These are phyloP conservation scores for Forbesichthys agassizii DNA, from an alignment of 2,113 vertebrate genomes.

Conservation along the genomic window DNA sequence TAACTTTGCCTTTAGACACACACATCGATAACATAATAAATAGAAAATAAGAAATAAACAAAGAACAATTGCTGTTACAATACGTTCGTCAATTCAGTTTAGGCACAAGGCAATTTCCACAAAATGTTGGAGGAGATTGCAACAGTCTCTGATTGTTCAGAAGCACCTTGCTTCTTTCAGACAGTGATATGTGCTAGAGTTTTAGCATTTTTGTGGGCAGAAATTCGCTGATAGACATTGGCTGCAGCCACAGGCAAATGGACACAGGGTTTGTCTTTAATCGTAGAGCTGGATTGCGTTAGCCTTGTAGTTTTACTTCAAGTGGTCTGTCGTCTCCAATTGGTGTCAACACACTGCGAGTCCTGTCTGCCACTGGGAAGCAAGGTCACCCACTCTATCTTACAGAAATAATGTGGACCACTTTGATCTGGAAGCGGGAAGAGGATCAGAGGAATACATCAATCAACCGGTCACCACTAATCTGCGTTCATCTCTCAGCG, in stretches of 20 bases:
- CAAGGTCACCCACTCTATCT: slow-evolving; percentile 87
- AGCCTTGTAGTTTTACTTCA: slow-evolving; percentile 84
- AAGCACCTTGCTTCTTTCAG: slow-evolving; percentile 87
- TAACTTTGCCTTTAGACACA: slow-evolving; percentile 92
- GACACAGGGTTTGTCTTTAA: slow-evolving; percentile 76
- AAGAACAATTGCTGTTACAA: slow-evolving; percentile 92
- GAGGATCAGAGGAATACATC: slow-evolving; percentile 15
- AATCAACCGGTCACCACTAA: neutral
- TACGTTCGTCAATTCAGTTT: slow-evolving; percentile 99
- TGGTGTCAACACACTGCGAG: slow-evolving; percentile 85
- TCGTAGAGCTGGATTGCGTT: slow-evolving; percentile 86
- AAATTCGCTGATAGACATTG: slow-evolving; percentile 82
- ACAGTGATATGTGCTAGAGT: slow-evolving; percentile 84
- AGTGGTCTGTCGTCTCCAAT: slow-evolving; percentile 87
- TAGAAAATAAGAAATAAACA: slow-evolving; percentile 76
- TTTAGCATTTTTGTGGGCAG: slow-evolving; percentile 73
- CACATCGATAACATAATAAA: slow-evolving; percentile 97
- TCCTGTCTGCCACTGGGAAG: slow-evolving; percentile 91
- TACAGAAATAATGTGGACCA: slow-evolving; percentile 83
- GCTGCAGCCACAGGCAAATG: slow-evolving; percentile 76
- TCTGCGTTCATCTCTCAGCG: neutral
- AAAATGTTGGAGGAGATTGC: slow-evolving; percentile 84
- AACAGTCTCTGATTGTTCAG: slow-evolving; percentile 99
- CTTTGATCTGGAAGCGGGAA: slow-evolving; percentile 67
- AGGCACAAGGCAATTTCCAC: slow-evolving; percentile 99